Conservation (phyloP, 2,797 vertebrate genomes). For the Danio jaintianensis region DNA sequence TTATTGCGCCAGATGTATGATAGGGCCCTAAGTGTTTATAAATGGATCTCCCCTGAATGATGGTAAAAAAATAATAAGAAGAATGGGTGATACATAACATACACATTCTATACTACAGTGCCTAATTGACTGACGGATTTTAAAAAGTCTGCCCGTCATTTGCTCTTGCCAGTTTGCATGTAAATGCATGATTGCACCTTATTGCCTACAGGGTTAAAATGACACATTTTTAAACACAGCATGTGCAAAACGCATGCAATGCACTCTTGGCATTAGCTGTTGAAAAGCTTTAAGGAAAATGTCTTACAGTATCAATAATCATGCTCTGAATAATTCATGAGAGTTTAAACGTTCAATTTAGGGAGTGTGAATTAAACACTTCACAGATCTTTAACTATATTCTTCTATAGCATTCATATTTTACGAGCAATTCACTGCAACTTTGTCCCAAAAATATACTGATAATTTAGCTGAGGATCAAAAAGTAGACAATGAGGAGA, state of each 20-base stretch:
- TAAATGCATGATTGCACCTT: neutral
- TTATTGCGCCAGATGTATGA: no score
- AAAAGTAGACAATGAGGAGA: conserved; percentile 33
- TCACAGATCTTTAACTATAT: conserved; percentile 49
- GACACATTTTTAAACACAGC: conserved; percentile 21
- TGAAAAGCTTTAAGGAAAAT: conserved; percentile 49
- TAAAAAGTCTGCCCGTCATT: neutral
- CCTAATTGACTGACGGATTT: neutral
- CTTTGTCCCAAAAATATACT: conserved; percentile 44
- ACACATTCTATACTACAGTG: neutral
- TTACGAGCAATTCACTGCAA: conserved; percentile 24
- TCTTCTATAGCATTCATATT: conserved; percentile 18
- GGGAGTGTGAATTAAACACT: conserved; percentile 26
- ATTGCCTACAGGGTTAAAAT: neutral
- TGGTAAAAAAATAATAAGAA: conserved; percentile 16
- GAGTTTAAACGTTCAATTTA: conserved; percentile 33
- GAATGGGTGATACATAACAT: conserved; percentile 15
- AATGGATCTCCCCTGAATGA: neutral
- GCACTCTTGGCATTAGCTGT: conserved; percentile 37
- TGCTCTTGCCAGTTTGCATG: conserved; percentile 2
- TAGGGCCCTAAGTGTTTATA: no score
- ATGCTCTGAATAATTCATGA: conserved; percentile 53
- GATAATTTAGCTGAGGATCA: conserved; percentile 49
- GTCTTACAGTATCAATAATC: conserved; percentile 50
- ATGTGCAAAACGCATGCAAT: neutral